A percentile compares a stretch with the other conserved stretches of the same genome.
Conservation (phyloP, 37 sponge, comb jelly and placozoan species). For the Spongilla lacustris region DNA sequence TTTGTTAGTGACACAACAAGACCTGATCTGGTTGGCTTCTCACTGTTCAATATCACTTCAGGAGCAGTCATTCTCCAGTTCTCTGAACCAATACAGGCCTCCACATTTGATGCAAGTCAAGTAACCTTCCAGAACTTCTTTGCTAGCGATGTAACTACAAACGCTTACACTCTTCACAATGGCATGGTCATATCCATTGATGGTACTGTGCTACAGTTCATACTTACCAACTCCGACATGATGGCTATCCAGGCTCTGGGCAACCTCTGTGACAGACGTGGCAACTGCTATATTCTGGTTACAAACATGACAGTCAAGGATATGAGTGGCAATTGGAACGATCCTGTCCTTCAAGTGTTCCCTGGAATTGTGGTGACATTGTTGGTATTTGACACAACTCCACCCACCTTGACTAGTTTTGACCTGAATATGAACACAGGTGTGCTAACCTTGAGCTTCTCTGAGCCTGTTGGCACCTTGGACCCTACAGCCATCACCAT, state of each 20-base stretch:
- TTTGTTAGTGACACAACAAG: slow-evolving; percentile 55
- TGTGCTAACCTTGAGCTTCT: slow-evolving; percentile 70
- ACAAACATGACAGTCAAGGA: slow-evolving; percentile 54
- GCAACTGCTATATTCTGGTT: slow-evolving; percentile 77
- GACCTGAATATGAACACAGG: slow-evolving; percentile 87
- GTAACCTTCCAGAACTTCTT: slow-evolving; percentile 82
- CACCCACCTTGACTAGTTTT: slow-evolving; percentile 62
- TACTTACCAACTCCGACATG: slow-evolving; percentile 46
- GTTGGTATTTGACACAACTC: slow-evolving; percentile 60
- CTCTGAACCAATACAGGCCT: slow-evolving; percentile 77
- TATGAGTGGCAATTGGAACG: slow-evolving; percentile 64
- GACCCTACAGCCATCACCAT: slow-evolving; percentile 59
- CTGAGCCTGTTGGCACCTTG: slow-evolving; percentile 76
- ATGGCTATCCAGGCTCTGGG: slow-evolving; percentile 61
- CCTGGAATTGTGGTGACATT: slow-evolving; percentile 70
- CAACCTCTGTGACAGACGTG: slow-evolving; percentile 72
- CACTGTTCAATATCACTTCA: slow-evolving; percentile 55
- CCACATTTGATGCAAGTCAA: slow-evolving; percentile 65
- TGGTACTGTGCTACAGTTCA: slow-evolving; percentile 40
- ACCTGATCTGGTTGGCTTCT: slow-evolving; percentile 67
- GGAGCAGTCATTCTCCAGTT: slow-evolving; percentile 69
- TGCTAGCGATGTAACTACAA: slow-evolving; percentile 33
- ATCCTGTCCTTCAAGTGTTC: slow-evolving; percentile 48
- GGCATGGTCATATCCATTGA: slow-evolving; percentile 48
- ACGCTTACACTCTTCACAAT: slow-evolving; percentile 34